Conservation (phyloP, 2,113 vertebrate species). For the Orientallactaga bullata region DNA sequence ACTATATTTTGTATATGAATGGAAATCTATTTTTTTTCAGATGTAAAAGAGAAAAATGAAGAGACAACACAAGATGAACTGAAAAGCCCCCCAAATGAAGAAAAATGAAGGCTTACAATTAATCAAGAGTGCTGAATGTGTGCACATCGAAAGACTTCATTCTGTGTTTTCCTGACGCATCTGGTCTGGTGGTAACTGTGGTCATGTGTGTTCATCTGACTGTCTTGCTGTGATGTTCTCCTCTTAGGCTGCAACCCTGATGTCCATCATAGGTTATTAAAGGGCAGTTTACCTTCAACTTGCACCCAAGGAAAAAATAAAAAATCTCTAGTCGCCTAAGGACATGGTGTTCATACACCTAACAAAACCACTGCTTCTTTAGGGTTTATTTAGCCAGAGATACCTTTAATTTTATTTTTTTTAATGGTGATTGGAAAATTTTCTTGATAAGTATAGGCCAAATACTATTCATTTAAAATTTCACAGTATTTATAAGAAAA, state of each 20-base stretch:
- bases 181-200: conserved; percentile 76
- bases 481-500: conserved; percentile 61
- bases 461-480: conserved; percentile 62
- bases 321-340: conserved; percentile 60
- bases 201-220: conserved; percentile 71
- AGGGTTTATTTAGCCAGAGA: conserved; percentile 44
- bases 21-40: conserved; percentile 51
- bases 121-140: conserved; percentile 69
- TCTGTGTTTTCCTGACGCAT: conserved; percentile 64
- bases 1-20: neutral
- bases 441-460: conserved; percentile 38
- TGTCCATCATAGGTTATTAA: conserved; percentile 69
- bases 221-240: conserved; percentile 61
- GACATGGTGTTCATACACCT: conserved; percentile 48
- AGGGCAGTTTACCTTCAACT: conserved; percentile 69
- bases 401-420: conserved; percentile 44
- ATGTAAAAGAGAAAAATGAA: conserved; percentile 69
- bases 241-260: conserved; percentile 55
- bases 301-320: conserved; percentile 66
- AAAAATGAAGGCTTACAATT: conserved; percentile 65
- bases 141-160: conserved; percentile 61
- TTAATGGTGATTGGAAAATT: conserved; percentile 14
- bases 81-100: conserved; percentile 64
- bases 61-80: conserved; percentile 57
- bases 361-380: conserved; percentile 56